These are phyloP conservation scores for Platyscapa corneri DNA, from an alignment of 1,140 invertebrate species.

Conservation along the genomic window DNA sequence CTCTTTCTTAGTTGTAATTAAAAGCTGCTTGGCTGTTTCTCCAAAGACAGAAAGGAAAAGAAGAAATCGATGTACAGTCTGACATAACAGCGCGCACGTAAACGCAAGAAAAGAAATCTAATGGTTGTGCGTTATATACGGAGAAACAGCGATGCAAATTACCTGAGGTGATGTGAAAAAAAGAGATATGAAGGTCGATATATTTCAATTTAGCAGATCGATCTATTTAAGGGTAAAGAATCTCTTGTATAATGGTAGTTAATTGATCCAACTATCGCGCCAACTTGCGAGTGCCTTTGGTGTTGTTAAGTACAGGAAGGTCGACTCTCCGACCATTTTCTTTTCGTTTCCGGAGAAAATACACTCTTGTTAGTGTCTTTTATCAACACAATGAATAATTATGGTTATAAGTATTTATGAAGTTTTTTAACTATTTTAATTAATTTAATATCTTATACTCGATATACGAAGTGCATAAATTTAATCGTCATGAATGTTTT, in stretches of 20 bases:
- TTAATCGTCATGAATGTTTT: no score
- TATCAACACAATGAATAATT: neutral
- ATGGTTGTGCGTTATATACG: neutral
- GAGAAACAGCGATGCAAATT: neutral
- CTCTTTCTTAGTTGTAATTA: conserved; percentile 27
- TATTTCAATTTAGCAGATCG: neutral
- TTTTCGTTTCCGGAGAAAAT: neutral
- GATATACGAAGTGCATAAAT: no score
- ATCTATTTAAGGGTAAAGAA: conserved; percentile 27
- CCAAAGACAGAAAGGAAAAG: neutral
- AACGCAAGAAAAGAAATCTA: neutral
- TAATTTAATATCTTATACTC: no score
- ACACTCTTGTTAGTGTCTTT: neutral
- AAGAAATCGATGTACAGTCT: neutral
- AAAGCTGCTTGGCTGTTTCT: conserved; percentile 11
- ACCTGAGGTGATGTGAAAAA: neutral
- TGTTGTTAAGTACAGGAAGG: neutral
- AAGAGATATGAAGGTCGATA: neutral
- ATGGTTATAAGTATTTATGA: neutral
- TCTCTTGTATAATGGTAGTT: conserved; percentile 16
- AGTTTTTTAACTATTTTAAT: no score
- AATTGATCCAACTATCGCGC: conserved; percentile 20
- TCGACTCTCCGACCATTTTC: neutral
- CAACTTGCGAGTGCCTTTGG: neutral
- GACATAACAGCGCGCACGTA: neutral